A percentile compares a stretch with the other conserved stretches of the same genome.
Conservation (phyloP, 1,140 invertebrate genomes). For the Trichonephila inaurata region DNA sequence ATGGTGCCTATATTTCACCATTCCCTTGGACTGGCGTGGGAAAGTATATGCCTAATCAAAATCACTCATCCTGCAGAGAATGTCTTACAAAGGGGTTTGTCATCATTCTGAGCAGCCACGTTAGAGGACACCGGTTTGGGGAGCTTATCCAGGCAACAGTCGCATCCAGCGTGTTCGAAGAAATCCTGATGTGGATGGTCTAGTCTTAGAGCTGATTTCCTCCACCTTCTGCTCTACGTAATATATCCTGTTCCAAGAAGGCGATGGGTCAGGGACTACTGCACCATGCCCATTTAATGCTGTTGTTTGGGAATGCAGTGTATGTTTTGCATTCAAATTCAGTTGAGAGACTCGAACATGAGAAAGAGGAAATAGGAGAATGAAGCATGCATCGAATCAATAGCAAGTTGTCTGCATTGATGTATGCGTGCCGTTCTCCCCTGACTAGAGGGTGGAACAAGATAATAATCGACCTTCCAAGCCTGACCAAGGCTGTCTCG, state of each 20-base stretch:
- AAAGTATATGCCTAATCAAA: background rate
- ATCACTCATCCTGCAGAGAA: background rate
- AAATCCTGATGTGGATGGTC: background rate
- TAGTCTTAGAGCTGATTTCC: constrained; percentile 4
- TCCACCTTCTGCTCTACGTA: background rate
- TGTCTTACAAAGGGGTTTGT: background rate
- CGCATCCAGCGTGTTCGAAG: background rate
- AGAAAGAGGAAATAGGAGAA: background rate
- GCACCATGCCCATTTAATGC: background rate
- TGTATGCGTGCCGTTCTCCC: background rate
- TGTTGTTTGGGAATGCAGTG: background rate
- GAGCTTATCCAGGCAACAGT: background rate
- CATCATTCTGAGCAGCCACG: background rate
- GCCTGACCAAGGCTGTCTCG: background rate
- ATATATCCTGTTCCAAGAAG: background rate
- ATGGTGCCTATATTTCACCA: background rate
- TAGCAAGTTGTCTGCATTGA: background rate
- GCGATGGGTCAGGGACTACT: background rate
- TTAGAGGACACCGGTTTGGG: background rate
- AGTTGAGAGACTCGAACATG: background rate
- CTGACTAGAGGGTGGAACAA: background rate
- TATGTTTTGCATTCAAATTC: background rate
- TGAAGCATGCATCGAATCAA: background rate
- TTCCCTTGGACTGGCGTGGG: background rate
- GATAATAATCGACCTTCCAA: background rate